Base-by-base conservation (phyloP, 2,888 invertebrate species). In the Drosophila peninsularis region DNA sequence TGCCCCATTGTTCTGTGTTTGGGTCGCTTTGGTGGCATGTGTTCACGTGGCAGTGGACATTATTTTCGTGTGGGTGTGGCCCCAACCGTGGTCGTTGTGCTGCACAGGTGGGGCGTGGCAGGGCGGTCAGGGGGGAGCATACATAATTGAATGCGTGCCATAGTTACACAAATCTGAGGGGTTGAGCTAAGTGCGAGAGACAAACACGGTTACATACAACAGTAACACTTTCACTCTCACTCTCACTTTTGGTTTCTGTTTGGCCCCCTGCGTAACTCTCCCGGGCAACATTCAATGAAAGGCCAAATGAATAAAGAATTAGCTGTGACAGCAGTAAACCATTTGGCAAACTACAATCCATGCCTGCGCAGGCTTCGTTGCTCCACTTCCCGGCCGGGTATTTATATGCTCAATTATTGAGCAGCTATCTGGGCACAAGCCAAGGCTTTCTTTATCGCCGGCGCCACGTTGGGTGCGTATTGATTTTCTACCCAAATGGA, bases 281-380 rank as follows among this genome's bases (percentile, higher is more conserved):
- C 1, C 21, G 39, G 57, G 56, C 53, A 17, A 62, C 61, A 69
- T 72, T 75, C 50, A 68, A 71, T 75, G 73, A 76, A 75, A 74
- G 75, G 75, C 88, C 74, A 56, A 79, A 87, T 88, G 87, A 85
- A 85, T 88, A 88, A 74, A 54, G 66, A 89, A 89, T 89, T 75
- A 82, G 71, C 72, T 62, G 70, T 62, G 78, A 66, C 70, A 76
- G 78, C 78, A 78, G 57, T 61, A 57, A 60, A 50, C 62, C 21
- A 50, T 62, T 58, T 44, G 17, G 61, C 36, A 41, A 32, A 30
- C 37, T 34, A 44, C 50, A 41, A 41, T 30, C 32, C 21, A 27
- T 30, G 37, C 36, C 17, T 6, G 45, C 50, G 19, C 21, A 44
- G 37, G 34, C 10, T 30, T 14, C 9, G n/a, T 10, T 32, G 44